Conservation (phyloP, 2,888 invertebrate genomes). For the Chymomyza amoena region DNA sequence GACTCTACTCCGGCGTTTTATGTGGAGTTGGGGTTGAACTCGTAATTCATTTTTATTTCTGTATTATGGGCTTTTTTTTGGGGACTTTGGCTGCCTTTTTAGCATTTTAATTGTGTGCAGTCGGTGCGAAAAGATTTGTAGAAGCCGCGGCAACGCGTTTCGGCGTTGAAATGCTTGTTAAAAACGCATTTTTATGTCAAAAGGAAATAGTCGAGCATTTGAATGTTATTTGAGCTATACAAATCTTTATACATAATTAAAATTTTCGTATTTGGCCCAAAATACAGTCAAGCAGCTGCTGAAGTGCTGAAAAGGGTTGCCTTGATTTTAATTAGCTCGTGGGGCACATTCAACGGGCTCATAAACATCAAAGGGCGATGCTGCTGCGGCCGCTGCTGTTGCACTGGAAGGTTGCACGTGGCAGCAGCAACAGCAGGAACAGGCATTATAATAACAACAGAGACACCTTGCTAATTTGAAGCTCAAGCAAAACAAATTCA, state of each 20-base stretch:
- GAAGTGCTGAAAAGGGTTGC: constrained; percentile 13
- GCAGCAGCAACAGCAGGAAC: constrained; percentile 6
- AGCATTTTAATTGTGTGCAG: constrained; percentile 62
- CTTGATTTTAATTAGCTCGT: constrained; percentile 62
- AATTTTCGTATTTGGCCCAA: constrained; percentile 31
- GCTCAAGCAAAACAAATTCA: constrained; percentile 48
- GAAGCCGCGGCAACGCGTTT: background rate
- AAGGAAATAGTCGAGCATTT: constrained; percentile 38
- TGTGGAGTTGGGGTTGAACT: constrained; percentile 2
- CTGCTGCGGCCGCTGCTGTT: background rate
- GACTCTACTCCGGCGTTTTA: background rate
- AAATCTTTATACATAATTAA: constrained; percentile 63
- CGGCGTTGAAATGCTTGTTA: constrained; percentile 67
- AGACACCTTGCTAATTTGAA: constrained; percentile 47
- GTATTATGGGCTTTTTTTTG: constrained; percentile 12
- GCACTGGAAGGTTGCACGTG: constrained; percentile 25
- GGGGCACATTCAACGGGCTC: background rate
- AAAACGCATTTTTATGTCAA: constrained; percentile 65
- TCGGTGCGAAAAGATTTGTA: constrained; percentile 52
- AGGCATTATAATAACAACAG: background rate
- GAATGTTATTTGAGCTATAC: constrained; percentile 62
- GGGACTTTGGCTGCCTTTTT: constrained; percentile 37
- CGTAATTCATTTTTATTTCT: constrained; percentile 39
- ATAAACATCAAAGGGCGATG: constrained; percentile 37
- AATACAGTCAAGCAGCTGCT: constrained; percentile 39